Evolutionary conservation across 2,797 vertebrate genomes (phyloP).

Genomic region (Chelon auratus): DNA sequence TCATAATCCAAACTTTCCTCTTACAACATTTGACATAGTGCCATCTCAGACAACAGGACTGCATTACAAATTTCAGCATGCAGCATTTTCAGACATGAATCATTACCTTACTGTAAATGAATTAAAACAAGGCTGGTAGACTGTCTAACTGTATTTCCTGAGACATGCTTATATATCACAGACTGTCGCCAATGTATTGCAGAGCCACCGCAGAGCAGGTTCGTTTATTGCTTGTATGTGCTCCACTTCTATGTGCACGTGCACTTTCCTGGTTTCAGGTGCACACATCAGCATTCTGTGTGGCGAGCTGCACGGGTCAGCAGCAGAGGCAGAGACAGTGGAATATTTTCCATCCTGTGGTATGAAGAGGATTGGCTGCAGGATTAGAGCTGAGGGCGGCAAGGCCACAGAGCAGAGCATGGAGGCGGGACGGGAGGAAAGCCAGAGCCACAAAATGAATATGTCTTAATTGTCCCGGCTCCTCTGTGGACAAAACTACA

Average conservation of each 20-base stretch:
- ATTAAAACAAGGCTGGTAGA: constrained; percentile 25
- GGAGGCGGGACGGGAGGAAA: too few species aligned
- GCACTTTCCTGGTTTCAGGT: neutral
- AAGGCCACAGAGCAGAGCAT: too few species aligned
- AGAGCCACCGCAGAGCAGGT: too few species aligned
- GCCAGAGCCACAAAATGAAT: too few species aligned
- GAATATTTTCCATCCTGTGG: constrained; percentile 8
- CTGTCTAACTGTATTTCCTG: constrained; percentile 7
- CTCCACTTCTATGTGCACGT: too few species aligned
- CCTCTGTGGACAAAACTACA: neutral
- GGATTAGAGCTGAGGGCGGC: neutral
- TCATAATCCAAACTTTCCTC: constrained; percentile 62
- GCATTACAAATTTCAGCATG: constrained; percentile 30
- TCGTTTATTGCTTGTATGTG: too few species aligned
- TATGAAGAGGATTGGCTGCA: neutral
- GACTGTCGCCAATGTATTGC: too few species aligned
- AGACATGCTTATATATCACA: too few species aligned
- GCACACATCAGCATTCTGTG: neutral
- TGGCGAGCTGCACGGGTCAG: neutral
- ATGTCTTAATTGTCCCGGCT: too few species aligned
- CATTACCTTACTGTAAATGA: constrained; percentile 41
- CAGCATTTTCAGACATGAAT: constrained; percentile 41
- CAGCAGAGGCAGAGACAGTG: constrained; percentile 4
- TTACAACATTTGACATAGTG: constrained; percentile 28
- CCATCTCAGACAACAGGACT: constrained; percentile 27